A percentile compares a stretch with the other conserved stretches of the same genome.
These are phyloP conservation scores for Emydoidea blandingii DNA, from an alignment of 2,797 vertebrate genomes.

Conservation along the genomic window DNA sequence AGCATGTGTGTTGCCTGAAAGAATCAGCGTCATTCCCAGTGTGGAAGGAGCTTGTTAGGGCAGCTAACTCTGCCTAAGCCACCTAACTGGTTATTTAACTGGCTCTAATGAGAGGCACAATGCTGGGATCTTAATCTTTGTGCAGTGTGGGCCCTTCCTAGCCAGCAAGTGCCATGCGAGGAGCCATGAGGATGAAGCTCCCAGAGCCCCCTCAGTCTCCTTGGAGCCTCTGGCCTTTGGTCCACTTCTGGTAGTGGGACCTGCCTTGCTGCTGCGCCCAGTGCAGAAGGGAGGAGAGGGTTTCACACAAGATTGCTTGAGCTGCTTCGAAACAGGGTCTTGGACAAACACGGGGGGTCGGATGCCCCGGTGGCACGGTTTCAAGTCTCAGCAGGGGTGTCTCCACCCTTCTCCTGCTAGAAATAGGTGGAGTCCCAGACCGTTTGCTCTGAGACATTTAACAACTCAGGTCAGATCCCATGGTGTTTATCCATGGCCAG, in stretches of 20 bases:
- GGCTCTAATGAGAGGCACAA: neutral
- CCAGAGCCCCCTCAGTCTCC: neutral
- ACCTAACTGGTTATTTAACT: neutral
- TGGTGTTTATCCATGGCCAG: too few species aligned
- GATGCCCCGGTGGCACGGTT: too few species aligned
- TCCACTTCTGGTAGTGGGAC: too few species aligned
- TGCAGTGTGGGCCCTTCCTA: neutral
- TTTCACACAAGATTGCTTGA: neutral
- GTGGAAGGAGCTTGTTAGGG: neutral
- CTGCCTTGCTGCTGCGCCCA: too few species aligned
- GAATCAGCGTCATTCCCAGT: fast-evolving
- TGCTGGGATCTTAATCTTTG: neutral
- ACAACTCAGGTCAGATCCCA: too few species aligned
- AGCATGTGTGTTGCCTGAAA: neutral
- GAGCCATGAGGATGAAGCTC: neutral
- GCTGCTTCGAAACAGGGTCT: too few species aligned
- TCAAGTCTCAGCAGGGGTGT: too few species aligned
- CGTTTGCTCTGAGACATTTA: too few species aligned
- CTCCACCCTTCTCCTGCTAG: too few species aligned
- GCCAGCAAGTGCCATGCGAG: too few species aligned
- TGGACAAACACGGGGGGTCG: too few species aligned
- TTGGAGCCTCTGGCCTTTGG: neutral
- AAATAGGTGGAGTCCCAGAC: too few species aligned
- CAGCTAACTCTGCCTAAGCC: neutral
- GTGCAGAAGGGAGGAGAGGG: neutral